Evolutionary conservation across 37 sponge, comb jelly and placozoan genomes (phyloP), one percentile per base, ranked within the genome.

Genomic region (Mnemiopsis leidyi): DNA sequence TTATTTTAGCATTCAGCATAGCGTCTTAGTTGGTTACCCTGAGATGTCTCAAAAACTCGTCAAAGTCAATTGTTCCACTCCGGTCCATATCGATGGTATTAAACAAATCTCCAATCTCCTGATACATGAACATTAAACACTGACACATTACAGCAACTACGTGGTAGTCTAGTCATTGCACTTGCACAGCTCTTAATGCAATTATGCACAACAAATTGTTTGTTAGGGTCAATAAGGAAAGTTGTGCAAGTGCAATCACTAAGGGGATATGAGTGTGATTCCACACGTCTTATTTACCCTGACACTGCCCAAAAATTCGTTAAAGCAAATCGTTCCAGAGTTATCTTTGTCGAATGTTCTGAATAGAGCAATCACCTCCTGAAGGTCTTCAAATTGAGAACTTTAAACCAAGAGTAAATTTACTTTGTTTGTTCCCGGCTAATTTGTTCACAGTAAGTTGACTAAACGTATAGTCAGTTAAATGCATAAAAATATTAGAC

Each of bases 11-110:
- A 68, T 25, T 0, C 24, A 7, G 33, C 39, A 39, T 21, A 29
- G 69, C 9, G 31, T n/a, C n/a, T n/a, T n/a, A n/a, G n/a, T n/a
- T n/a, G 23, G 61, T 94, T 93, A 98, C 98, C 93, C 98, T 94
- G 25, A 99, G 93, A 21, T 92, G 48, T 0, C 32, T 23, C 0
- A 99, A 94, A 71, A 98, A 98, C 71, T 98, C 99, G 95, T 98
- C 97, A 94, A 98, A 98, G 38, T 92, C 93, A 28, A 98, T 93
- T 0, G 94, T 94, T 20, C 95, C 95, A 68, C 94, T 97, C 0
- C 92, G 68, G 69, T 98, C 97, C 32, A 61, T 93, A 79, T 98
- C 99, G 94, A 97, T 96, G 38, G 38, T 36, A 25, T 94, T 26
- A 40, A 98, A 98, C 39, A 95, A 35, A 5, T 38, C 93, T 34